Conservation (phyloP, 2,797 vertebrate species). For the Limnodromus scolopaceus region DNA sequence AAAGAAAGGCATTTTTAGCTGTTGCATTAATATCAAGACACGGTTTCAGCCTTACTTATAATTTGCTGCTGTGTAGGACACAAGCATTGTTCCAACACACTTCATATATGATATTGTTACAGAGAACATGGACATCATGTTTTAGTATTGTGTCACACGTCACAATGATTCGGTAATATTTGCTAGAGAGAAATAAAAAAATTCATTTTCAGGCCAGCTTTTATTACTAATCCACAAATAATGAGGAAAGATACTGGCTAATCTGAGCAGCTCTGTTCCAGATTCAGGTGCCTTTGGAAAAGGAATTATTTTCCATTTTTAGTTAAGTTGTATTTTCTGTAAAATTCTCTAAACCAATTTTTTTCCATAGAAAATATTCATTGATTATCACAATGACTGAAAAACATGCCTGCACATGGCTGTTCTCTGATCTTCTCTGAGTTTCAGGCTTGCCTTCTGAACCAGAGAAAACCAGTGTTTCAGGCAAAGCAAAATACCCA, state of each 20-base stretch:
- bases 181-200: neutral
- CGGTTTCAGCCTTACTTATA: neutral
- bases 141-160: neutral
- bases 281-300: neutral
- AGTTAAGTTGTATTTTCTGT: neutral
- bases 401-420: neutral
- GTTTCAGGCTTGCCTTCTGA: neutral
- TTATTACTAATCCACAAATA: neutral
- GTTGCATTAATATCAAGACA: neutral
- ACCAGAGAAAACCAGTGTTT: neutral
- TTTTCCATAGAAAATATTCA: neutral
- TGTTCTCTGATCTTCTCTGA: neutral
- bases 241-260: neutral
- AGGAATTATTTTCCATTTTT: neutral
- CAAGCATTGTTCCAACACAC: neutral
- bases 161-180: neutral
- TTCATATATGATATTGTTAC: neutral
- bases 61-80: neutral
- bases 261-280: neutral
- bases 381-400: neutral
- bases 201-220: neutral
- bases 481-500: neutral
- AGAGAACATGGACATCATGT: neutral
- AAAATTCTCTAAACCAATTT: neutral
- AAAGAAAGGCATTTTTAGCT: neutral